A percentile compares a stretch with the other conserved stretches of the same genome.
Evolutionary conservation across 2,888 invertebrate species (phyloP).

Genomic region (Cenopis cana): DNA sequence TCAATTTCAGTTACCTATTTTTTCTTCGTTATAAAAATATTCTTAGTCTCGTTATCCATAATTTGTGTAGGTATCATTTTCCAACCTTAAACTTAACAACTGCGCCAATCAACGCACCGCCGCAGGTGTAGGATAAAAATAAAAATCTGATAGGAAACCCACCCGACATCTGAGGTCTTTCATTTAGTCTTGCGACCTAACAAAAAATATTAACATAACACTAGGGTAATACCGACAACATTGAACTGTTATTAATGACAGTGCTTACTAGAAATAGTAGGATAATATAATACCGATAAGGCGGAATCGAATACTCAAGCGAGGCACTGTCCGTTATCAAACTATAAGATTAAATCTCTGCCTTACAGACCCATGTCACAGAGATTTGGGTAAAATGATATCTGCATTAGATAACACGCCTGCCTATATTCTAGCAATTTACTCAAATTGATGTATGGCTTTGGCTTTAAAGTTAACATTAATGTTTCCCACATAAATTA

Average conservation of each 20-base stretch:
- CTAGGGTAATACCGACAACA: not conserved
- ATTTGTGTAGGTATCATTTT: too few relatives aligned
- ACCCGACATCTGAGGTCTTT: conserved; percentile 17
- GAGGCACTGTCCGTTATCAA: not conserved
- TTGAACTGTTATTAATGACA: not conserved
- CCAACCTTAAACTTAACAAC: too few relatives aligned
- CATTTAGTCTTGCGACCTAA: conserved; percentile 17
- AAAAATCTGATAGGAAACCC: conserved; percentile 12
- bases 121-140: not conserved
- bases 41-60: not conserved
- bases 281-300: not conserved
- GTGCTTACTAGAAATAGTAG: not conserved
- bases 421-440: conserved; percentile 18
- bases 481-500: not conserved
- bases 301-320: not conserved
- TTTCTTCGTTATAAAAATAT: conserved; percentile 3
- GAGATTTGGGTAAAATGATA: conserved; percentile 50
- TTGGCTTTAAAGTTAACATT: not conserved
- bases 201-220: conserved; percentile 17
- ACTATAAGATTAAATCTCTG: conserved; percentile 62
- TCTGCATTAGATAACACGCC: conserved; percentile 24
- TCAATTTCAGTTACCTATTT: not conserved
- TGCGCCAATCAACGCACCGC: too few relatives aligned
- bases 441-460: conserved; percentile 12
- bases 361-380: conserved; percentile 65